Conservation (phyloP, 2,888 invertebrate species). For the Phortica magna region DNA sequence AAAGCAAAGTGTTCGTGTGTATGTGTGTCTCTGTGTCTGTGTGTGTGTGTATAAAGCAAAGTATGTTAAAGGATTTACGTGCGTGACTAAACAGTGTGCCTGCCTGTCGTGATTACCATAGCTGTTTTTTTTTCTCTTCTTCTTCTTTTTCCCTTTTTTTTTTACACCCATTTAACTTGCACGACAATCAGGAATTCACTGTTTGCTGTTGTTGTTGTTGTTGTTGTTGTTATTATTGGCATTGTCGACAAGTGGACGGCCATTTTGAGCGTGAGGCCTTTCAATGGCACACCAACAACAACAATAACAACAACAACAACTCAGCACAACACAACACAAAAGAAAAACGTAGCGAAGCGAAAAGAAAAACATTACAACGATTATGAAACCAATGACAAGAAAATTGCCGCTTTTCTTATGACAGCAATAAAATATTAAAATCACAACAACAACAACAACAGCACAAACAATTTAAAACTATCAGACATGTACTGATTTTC, state of each 20-base stretch:
- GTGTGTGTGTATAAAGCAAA: conserved; percentile 4
- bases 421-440: conserved; percentile 65
- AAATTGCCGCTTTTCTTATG: conserved; percentile 43
- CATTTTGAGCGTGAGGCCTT: background rate
- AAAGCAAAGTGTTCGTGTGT: conserved; percentile 2
- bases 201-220: background rate
- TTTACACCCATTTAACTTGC: conserved; percentile 12
- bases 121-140: background rate
- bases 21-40: conserved; percentile 33
- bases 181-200: background rate
- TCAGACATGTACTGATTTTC: too few species aligned
- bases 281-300: conserved; percentile 18
- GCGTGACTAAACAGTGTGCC: background rate
- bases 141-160: background rate
- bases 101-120: background rate
- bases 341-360: too few species aligned
- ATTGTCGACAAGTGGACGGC: background rate
- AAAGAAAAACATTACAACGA: conserved; percentile 44
- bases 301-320: conserved; percentile 29
- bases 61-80: conserved; percentile 8
- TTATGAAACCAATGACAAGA: conserved; percentile 35
- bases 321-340: conserved; percentile 35
- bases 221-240: background rate
- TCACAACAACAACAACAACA: background rate
- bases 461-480: background rate